Base-by-base conservation (phyloP, 2,113 vertebrate genomes). In the Podarcis raffonei region DNA sequence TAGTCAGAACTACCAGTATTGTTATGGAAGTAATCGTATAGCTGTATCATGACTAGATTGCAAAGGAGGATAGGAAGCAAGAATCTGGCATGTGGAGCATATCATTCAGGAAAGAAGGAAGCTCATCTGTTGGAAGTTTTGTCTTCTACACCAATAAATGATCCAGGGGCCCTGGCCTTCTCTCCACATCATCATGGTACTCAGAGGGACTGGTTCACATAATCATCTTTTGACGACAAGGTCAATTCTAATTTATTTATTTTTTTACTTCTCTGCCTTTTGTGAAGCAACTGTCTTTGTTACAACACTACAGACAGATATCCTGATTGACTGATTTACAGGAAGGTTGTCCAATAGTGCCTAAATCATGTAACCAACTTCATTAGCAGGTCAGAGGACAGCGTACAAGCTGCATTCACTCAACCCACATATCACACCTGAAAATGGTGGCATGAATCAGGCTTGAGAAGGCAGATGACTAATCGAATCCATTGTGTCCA, bases 41-140 rank as follows among this genome's bases (percentile, higher is more conserved):
- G 53, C 8, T 0, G 4, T 2, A 0, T 53, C 25, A 39, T 32
- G 25, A 53, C 59, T 6, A 42, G 59, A 65, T 71, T 71, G 57
- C 35, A 74, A 75, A 77, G 25, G 35, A 39, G 30, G 23, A 74
- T 74, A 89, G 78, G 81, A 81, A 59, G 13, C 22, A 20, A 0
- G 53, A 12, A 35, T 27, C 48, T 18, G 25, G 16, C 25, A 77
- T 4, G 2, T 65, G 37, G 35, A 66, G 32, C 59, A 32, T 66
- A 9, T 42, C 32, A 66, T n/a, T 22, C 35, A 66, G 25, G 53
- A 22, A 18, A 30, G 81, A 48, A 15, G 32, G 76, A 68, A 68
- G 5, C 37, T 23, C 25, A 68, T 11, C 59, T 32, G 12, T 37
- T 84, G 37, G 4, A 57, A 6, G 5, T 78, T 27, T 48, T 25